phyloP scores from a whole-genome alignment of 2,113 vertebrate genomes.

The Taxidea taxus region DNA sequence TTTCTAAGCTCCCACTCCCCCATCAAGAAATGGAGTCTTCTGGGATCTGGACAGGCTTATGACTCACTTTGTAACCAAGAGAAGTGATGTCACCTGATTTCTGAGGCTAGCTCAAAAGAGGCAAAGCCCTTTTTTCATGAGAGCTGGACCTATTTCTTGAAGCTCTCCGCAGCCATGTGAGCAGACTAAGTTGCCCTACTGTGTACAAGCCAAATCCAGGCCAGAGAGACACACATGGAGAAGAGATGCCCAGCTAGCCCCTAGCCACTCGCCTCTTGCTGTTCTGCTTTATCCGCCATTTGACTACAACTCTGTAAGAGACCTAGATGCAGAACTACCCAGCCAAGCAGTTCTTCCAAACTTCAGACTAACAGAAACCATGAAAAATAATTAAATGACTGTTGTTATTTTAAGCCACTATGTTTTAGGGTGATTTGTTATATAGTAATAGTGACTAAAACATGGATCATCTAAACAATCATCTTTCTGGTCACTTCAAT shows the following conservation, averaged over 20 bases:
- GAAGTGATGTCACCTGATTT: background rate
- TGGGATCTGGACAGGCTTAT: background rate
- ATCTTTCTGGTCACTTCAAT: background rate
- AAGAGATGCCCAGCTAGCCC: background rate
- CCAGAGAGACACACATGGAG: background rate
- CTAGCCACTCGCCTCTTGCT: background rate
- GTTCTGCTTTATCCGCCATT: background rate
- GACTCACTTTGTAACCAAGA: background rate
- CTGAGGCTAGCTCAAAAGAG: background rate
- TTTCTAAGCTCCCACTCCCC: constrained; percentile 12
- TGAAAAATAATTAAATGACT: background rate
- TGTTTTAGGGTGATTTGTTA: background rate
- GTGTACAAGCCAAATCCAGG: background rate
- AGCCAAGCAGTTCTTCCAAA: background rate
- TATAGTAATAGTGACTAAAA: background rate
- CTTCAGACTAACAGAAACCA: background rate
- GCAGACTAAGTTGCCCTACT: background rate
- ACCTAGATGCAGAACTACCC: background rate
- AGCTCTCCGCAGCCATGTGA: background rate
- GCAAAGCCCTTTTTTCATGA: background rate
- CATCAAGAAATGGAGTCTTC: background rate
- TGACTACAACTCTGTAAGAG: background rate
- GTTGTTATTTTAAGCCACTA: background rate
- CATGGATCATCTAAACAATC: background rate
- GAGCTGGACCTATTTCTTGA: background rate